phyloP scores from a whole-genome alignment of 2,888 invertebrate species.

The Periphyllus acericola region DNA sequence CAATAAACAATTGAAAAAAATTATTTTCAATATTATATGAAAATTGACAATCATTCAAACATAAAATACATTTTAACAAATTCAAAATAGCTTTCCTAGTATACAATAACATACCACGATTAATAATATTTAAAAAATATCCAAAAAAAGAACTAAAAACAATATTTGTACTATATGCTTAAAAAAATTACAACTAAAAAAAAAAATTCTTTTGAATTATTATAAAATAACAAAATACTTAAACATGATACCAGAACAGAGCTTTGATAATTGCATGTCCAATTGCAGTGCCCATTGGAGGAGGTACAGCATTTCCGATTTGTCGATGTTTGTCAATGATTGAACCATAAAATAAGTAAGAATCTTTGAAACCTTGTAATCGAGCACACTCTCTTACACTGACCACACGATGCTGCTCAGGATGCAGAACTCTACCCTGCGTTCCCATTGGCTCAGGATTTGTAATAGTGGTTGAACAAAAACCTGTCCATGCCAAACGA shows the following conservation, averaged over 20 bases:
- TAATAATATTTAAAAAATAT: too few species aligned
- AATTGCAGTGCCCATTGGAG: conserved; percentile 80
- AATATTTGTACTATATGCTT: too few species aligned
- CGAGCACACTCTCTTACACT: conserved; percentile 87
- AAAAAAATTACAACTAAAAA: too few species aligned
- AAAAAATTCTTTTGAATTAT: too few species aligned
- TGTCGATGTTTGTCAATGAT: conserved; percentile 82
- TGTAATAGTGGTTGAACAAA: conserved; percentile 84
- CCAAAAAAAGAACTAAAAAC: too few species aligned
- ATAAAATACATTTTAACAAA: too few species aligned
- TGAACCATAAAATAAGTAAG: conserved; percentile 79
- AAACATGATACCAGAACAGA: conserved; percentile 34
- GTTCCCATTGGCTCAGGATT: conserved; percentile 93
- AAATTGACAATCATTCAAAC: too few species aligned
- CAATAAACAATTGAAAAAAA: too few species aligned
- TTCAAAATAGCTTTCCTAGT: too few species aligned
- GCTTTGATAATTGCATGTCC: conserved; percentile 77
- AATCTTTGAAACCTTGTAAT: conserved; percentile 85
- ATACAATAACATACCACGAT: too few species aligned
- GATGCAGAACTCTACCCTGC: conserved; percentile 86
- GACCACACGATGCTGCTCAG: conserved; percentile 82
- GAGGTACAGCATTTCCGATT: conserved; percentile 88
- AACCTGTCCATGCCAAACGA: conserved; percentile 83
- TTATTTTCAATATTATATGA: too few species aligned
- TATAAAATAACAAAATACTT: too few species aligned